These are phyloP conservation scores for Trichopria drosophilae DNA, from an alignment of 2,888 invertebrate genomes.

Conservation along the genomic window DNA sequence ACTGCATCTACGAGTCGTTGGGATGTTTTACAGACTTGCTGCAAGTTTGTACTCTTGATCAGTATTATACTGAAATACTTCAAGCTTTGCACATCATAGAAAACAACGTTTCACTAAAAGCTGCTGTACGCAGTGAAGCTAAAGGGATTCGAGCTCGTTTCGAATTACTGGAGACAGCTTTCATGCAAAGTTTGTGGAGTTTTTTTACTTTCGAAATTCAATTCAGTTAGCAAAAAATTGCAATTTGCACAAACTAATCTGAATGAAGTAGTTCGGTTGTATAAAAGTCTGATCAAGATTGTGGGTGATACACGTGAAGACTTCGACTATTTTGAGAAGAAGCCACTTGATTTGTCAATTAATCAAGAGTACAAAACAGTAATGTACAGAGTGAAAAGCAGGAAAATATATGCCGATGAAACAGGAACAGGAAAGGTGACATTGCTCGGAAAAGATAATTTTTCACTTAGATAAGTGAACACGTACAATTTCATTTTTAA, in stretches of 20 bases:
- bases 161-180: conserved; percentile 15
- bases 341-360: conserved; percentile 19
- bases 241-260: conserved; percentile 20
- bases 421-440: neutral
- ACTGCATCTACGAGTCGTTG: conserved; percentile 39
- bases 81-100: conserved; percentile 14
- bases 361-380: conserved; percentile 8
- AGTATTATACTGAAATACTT: conserved; percentile 15
- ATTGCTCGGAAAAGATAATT: neutral
- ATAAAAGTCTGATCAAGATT: conserved; percentile 15
- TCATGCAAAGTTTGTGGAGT: conserved; percentile 23
- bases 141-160: conserved; percentile 11
- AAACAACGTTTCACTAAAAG: conserved; percentile 16
- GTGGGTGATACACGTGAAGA: conserved; percentile 8
- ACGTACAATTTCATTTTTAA: conserved; percentile 3
- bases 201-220: conserved; percentile 22
- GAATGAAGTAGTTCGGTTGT: conserved; percentile 19
- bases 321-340: conserved; percentile 17
- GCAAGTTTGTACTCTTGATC: conserved; percentile 25
- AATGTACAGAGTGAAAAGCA: conserved; percentile 5
- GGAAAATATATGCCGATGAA: conserved; percentile 16
- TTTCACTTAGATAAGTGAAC: conserved; percentile 1
- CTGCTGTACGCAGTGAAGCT: conserved; percentile 24
- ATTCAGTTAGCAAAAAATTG: conserved; percentile 19
- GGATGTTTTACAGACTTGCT: conserved; percentile 26